phyloP scores from a whole-genome alignment of 2,888 invertebrate species.

The Lottia scabra region DNA sequence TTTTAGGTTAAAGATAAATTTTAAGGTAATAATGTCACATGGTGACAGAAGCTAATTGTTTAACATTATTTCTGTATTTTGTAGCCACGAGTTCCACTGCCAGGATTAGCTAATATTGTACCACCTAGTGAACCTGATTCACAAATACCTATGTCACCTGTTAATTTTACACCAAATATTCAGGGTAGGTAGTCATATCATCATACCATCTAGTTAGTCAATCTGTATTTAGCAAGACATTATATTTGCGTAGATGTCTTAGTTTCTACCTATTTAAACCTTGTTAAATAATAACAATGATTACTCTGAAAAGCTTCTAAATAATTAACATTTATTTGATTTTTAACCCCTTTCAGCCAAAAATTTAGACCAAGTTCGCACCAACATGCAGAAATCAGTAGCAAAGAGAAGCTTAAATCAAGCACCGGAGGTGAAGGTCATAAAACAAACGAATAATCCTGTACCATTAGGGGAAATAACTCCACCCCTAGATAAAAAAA shows the following conservation, averaged over 20 bases:
- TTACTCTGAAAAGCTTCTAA: no score
- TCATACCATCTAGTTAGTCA: no score
- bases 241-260: not conserved
- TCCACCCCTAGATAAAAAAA: conserved; percentile 7
- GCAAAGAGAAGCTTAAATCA: conserved; percentile 39
- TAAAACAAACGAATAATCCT: conserved; percentile 23
- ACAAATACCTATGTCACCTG: conserved; percentile 28
- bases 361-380: conserved; percentile 47
- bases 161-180: conserved; percentile 23
- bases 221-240: no score
- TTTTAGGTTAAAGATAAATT: no score
- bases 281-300: no score
- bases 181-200: conserved; percentile 12
- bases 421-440: conserved; percentile 19
- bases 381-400: conserved; percentile 54
- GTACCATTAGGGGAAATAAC: not conserved
- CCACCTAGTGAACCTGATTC: conserved; percentile 66
- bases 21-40: no score
- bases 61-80: conserved; percentile 23
- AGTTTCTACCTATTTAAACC: no score
- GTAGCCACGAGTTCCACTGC: conserved; percentile 64
- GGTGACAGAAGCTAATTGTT: no score
- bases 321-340: not conserved
- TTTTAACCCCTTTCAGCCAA: conserved; percentile 28
- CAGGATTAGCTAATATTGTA: conserved; percentile 65